phyloP scores from a whole-genome alignment of 2,797 vertebrate species.

The Pseudomugil tenellus region DNA sequence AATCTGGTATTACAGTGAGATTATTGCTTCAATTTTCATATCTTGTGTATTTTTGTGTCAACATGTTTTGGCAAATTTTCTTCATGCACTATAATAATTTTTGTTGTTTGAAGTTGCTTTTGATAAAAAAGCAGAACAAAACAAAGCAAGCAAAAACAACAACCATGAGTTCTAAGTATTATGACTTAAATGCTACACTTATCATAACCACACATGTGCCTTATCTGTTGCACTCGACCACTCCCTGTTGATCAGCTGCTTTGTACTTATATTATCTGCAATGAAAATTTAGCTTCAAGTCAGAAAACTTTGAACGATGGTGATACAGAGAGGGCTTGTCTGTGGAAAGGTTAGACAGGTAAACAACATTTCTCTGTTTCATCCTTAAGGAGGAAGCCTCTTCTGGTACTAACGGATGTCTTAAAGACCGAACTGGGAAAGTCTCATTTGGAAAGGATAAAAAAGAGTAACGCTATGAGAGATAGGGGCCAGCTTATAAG shows the following conservation, averaged over 20 bases:
- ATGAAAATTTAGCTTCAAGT: constrained; percentile 1
- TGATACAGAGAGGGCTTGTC: constrained; percentile 7
- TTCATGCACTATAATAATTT: too few species aligned
- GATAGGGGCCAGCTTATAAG: not conserved
- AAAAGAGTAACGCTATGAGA: not conserved
- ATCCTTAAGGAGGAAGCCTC: constrained; percentile 63
- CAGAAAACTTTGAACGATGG: not conserved
- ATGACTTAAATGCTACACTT: constrained; percentile 41
- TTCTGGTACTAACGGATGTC: constrained; percentile 74
- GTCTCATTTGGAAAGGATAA: constrained; percentile 58
- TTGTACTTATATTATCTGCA: constrained; percentile 9
- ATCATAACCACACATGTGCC: constrained; percentile 50
- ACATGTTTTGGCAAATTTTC: not conserved
- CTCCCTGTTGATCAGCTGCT: constrained; percentile 41
- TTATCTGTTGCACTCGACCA: constrained; percentile 60
- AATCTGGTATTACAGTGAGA: not conserved
- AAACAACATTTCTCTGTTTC: constrained; percentile 23
- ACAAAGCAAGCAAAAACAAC: too few species aligned
- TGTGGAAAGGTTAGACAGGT: constrained; percentile 12
- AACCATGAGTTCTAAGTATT: constrained; percentile 7
- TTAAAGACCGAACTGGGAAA: constrained; percentile 74
- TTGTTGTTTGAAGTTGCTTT: too few species aligned
- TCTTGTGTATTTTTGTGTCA: not conserved
- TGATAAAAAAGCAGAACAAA: constrained; percentile 6
- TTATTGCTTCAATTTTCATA: not conserved